A percentile compares a stretch with the other conserved stretches of the same genome.
These are phyloP conservation scores for Helicolenus hilgendorfi DNA, from an alignment of 2,797 vertebrate species.

Conservation along the genomic window DNA sequence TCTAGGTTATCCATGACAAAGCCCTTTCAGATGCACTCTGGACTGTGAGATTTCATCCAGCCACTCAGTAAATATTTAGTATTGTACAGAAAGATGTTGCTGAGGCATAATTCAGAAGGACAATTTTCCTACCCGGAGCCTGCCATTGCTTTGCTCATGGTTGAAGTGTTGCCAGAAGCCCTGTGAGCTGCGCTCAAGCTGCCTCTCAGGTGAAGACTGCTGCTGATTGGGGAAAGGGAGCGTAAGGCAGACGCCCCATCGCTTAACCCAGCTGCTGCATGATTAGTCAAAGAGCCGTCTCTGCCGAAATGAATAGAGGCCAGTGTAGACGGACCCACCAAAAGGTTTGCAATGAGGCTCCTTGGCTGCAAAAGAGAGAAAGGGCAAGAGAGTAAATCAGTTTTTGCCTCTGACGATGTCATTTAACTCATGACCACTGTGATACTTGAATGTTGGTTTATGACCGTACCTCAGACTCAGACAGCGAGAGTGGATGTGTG, in stretches of 20 bases:
- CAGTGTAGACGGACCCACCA: constrained; percentile 92
- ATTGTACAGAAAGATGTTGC: background rate
- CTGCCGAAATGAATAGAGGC: constrained; percentile 91
- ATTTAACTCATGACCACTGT: background rate
- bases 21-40: background rate
- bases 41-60: background rate
- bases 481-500: constrained; percentile 92
- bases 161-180: constrained; percentile 70
- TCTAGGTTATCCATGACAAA: background rate
- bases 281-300: constrained; percentile 91
- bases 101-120: background rate
- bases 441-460: background rate
- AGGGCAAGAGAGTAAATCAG: background rate
- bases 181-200: constrained; percentile 84
- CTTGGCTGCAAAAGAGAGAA: constrained; percentile 90
- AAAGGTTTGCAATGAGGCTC: constrained; percentile 96
- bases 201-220: constrained; percentile 89
- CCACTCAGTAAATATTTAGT: background rate
- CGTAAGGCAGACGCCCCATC: constrained; percentile 94
- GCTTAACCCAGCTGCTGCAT: constrained; percentile 85
- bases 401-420: background rate
- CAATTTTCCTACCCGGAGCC: constrained; percentile 91
- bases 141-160: constrained; percentile 88
- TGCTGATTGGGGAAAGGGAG: constrained; percentile 95
- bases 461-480: constrained; percentile 93